Percentiles rank a stretch among this genome's conserved stretches.
These are phyloP conservation scores for Philonicus albiceps DNA, from an alignment of 2,888 invertebrate species.

Conservation along the genomic window DNA sequence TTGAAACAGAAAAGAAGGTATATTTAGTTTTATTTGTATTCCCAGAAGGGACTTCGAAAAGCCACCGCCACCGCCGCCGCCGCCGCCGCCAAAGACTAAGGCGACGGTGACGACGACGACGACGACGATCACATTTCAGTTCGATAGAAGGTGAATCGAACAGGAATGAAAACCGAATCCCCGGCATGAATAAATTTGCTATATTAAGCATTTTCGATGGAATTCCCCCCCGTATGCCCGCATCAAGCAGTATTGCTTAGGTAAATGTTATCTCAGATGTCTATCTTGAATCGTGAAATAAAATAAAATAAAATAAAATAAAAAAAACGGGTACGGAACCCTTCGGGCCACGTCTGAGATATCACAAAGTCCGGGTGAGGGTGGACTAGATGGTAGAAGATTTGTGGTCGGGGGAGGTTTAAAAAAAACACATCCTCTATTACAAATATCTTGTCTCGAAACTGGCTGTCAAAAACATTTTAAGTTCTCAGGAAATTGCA, in stretches of 20 bases:
- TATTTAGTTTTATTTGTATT: background rate
- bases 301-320: background rate
- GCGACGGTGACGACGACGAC: too few relatives aligned
- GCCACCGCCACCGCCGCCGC: background rate
- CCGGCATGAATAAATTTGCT: background rate
- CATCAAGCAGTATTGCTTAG: background rate
- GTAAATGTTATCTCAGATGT: background rate
- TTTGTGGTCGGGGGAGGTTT: too few relatives aligned
- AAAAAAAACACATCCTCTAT: background rate
- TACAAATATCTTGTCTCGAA: background rate
- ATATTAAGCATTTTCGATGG: background rate
- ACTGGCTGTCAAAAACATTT: conserved; percentile 26
- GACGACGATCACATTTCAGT: background rate
- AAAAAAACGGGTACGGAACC: background rate
- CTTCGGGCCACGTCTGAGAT: background rate
- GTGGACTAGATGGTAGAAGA: background rate
- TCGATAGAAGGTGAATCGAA: background rate
- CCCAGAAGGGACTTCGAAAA: background rate
- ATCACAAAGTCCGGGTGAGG: background rate
- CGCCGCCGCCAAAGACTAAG: too few relatives aligned
- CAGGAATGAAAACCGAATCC: background rate
- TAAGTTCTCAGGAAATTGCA: conserved; percentile 11
- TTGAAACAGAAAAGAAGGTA: background rate
- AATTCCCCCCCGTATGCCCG: background rate
- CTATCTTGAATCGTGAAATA: background rate